Conservation (phyloP, 2,113 vertebrate species). For the Okapia johnstoni region DNA sequence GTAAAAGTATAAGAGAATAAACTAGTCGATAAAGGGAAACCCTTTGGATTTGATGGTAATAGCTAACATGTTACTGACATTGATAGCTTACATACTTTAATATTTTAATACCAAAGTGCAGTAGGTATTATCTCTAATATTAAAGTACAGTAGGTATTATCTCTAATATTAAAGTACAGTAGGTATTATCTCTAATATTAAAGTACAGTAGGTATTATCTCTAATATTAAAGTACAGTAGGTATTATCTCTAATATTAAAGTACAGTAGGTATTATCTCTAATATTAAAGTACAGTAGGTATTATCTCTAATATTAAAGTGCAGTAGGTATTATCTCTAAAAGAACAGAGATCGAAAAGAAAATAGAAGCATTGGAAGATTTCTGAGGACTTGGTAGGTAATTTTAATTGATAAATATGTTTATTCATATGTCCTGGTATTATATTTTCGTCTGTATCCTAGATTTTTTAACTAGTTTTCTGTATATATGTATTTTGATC, state of each 20-base stretch:
- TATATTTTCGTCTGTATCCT: neutral
- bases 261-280: neutral
- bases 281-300: neutral
- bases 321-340: neutral
- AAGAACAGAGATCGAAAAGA: neutral
- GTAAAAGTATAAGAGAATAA: neutral
- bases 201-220: neutral
- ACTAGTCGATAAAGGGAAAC: neutral
- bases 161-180: neutral
- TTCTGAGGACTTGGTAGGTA: neutral
- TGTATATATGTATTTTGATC: neutral
- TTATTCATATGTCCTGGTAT: neutral
- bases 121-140: neutral
- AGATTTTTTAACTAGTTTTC: neutral
- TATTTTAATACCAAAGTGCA: neutral
- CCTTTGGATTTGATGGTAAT: neutral
- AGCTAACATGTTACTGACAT: neutral
- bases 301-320: neutral
- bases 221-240: neutral
- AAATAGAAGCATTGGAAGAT: neutral
- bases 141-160: neutral
- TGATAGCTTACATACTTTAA: neutral
- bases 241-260: neutral
- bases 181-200: neutral
- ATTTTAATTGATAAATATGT: neutral